Evolutionary conservation across 2,113 vertebrate species (phyloP), one percentile per base, ranked within the genome.

Genomic region (Pithys albifrons): DNA sequence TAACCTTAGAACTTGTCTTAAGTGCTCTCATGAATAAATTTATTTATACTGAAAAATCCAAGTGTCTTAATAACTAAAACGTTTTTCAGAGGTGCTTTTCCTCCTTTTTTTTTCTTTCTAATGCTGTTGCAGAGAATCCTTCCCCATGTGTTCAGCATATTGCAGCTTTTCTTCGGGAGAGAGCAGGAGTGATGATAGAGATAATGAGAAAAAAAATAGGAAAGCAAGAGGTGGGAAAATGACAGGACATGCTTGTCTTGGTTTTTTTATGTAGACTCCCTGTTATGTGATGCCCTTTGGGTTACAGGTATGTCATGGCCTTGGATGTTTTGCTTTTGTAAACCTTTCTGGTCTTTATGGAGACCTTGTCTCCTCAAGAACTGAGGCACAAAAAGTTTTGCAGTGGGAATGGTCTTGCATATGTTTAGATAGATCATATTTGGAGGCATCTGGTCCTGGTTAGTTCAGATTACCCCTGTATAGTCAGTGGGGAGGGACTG

Each of bases 1-100:
- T 97, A 97, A 97, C 97, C 96, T 97, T 97, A 96, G 92, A 85
- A 95, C 94, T 97, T 96, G 89, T 94, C 97, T 95, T 97, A 97
- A 97, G 96, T 97, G 96, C 95, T 97, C 93, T 97, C 83, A 93
- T 6, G 94, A 97, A 97, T 97, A 97, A 95, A 97, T 97, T 97
- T 97, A 97, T 97, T 97, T 97, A 89, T 95, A 94, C 94, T 88
- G 89, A 97, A 97, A 97, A 96, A 97, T 88, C 89, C 88, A 83
- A 94, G 83, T 87, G 65, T 94, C 88, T 95, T 95, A 93, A 97
- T 96, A 95, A 91, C 88, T 81, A 87, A 88, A 96, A 89, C 2
- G 41, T 70, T 95, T 88, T 88, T 93, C 84, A 80, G 82, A 77
- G 54, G 84, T 89, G 46, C 51, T 90, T 80, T 89, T 84, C 57